Base-by-base conservation (phyloP, 2,113 vertebrate genomes). In the Pao palembangensis region DNA sequence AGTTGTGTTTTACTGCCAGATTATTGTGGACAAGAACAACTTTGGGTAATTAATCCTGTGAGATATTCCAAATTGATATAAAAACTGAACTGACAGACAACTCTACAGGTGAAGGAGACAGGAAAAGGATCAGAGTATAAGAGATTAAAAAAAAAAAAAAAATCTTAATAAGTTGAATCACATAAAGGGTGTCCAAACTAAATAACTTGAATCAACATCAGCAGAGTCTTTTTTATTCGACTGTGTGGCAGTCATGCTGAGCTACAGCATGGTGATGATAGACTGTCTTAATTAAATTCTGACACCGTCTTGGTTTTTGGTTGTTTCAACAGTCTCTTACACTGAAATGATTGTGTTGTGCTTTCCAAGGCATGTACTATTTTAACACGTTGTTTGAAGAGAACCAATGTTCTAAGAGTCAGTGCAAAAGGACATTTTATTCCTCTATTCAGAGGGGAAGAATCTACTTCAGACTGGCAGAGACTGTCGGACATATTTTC, bases 21-120 rank as follows among this genome's bases (percentile, higher is more conserved):
- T 75, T 82, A 85, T 81, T 75, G 70, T 82, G 76, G 72, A 75
- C 68, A 78, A 70, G 64, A 84, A 75, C 56, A 79, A 83, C 70
- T 80, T 73, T 69, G 61, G 73, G 58, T 81, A 78, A 84, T 81
- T 83, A 67, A 73, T 57, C 66, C 54, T 75, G 60, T 80, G 70
- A 76, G 57, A 67, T 68, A 62, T 61, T 75, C 70, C 54, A 59
- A 23, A 19, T 51, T 55, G 71, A 64, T 55, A 64, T 78, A 66
- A 77, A 76, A 74, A 73, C 31, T 31, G n/a, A 68, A 64, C 4
- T 42, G 21, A 58, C 28, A 15, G 58, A 70, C 59, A 70, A 68
- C 61, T 67, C 63, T 68, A 51, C 38, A 46, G 68, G 56, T 61
- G 51, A 41, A 38, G 59, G 52, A 59, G 52, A 50, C 42, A 64